phyloP scores from a whole-genome alignment of 64 coral and sea anemone species.

The Montipora capricornis region DNA sequence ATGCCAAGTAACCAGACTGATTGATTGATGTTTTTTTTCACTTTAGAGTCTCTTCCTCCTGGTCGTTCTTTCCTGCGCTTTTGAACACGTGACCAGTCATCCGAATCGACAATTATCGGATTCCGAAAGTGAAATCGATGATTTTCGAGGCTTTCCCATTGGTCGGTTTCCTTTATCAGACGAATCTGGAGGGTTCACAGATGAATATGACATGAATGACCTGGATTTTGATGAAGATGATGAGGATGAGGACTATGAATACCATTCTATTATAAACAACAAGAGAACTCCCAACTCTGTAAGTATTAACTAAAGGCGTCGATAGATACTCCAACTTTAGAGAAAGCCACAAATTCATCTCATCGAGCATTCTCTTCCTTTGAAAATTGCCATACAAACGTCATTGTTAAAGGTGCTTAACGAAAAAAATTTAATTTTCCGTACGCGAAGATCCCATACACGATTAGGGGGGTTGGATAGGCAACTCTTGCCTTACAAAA shows the following conservation, averaged over 20 bases:
- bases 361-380: neutral
- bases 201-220: neutral
- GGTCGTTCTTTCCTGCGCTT: neutral
- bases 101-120: neutral
- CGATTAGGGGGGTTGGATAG: too few relatives aligned
- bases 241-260: neutral
- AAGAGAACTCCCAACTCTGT: slow-evolving; percentile 32
- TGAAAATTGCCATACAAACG: neutral
- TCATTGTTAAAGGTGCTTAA: neutral
- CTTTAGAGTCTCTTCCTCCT: neutral
- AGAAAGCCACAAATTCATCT: neutral
- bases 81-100: neutral
- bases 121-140: slow-evolving; percentile 14
- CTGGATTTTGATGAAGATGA: neutral
- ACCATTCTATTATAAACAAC: slow-evolving; percentile 8
- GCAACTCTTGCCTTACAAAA: too few relatives aligned
- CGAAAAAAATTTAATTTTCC: too few relatives aligned
- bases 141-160: slow-evolving; percentile 1
- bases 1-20: neutral
- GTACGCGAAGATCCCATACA: too few relatives aligned
- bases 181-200: neutral
- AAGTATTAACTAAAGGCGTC: neutral
- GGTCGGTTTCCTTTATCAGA: neutral
- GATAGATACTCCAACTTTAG: neutral
- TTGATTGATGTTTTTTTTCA: neutral